Evolutionary conservation across 1,140 invertebrate genomes (phyloP).

Genomic region (Nasonia vitripennis): DNA sequence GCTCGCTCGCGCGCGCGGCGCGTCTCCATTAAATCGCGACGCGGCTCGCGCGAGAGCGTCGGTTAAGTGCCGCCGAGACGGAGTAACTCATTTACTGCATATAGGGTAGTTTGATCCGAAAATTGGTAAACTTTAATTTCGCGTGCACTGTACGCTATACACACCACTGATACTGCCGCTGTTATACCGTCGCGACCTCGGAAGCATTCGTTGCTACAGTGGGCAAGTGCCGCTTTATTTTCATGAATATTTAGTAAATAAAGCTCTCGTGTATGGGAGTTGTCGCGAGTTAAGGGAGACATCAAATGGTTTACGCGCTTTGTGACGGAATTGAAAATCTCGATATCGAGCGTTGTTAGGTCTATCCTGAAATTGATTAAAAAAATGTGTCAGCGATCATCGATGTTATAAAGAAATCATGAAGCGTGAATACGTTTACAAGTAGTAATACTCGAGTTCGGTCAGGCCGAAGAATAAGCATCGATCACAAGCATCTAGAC

Average conservation of each 20-base stretch:
- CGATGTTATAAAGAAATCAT: too few relatives aligned
- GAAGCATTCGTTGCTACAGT: too few relatives aligned
- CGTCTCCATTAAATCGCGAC: conserved; percentile 30
- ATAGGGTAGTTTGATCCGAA: conserved; percentile 34
- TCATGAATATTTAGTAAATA: conserved; percentile 22
- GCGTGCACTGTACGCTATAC: too few relatives aligned
- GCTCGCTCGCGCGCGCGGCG: neutral
- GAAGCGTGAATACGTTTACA: neutral
- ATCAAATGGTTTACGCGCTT: neutral
- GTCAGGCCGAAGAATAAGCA: neutral
- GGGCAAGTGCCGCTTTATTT: neutral
- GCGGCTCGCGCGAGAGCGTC: neutral
- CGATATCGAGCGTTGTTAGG: too few relatives aligned
- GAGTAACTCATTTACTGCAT: conserved; percentile 38
- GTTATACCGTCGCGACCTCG: too few relatives aligned
- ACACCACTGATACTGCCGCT: too few relatives aligned
- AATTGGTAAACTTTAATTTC: conserved; percentile 35
- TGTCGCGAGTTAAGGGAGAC: neutral
- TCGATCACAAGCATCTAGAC: neutral
- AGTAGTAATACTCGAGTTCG: neutral
- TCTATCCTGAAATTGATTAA: too few relatives aligned
- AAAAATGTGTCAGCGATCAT: too few relatives aligned
- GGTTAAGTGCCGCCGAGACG: conserved; percentile 6
- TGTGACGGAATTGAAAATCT: neutral
- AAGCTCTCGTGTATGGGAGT: neutral